Percentiles rank a stretch among this genome's conserved stretches.
phyloP scores from a whole-genome alignment of 2,888 invertebrate species.

The Acleris sparsana region DNA sequence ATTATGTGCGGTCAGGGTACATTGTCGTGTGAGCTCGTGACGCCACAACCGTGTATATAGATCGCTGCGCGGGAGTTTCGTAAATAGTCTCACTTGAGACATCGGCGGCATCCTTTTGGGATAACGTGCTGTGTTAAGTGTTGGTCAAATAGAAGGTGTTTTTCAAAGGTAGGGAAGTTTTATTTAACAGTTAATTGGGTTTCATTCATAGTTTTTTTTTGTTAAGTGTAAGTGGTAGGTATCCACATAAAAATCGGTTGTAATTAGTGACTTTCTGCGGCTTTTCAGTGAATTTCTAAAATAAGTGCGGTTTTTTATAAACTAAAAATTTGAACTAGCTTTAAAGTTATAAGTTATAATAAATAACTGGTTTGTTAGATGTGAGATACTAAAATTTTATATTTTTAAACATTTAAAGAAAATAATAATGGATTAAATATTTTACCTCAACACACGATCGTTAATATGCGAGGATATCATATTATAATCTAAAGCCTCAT shows the following conservation, averaged over 20 bases:
- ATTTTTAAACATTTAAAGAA: neutral
- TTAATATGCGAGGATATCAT: too few species aligned
- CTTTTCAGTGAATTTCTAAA: neutral
- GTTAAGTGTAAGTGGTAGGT: constrained; percentile 23
- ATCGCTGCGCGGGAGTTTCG: constrained; percentile 62
- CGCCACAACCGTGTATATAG: constrained; percentile 73
- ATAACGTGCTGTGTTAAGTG: constrained; percentile 39
- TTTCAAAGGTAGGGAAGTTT: constrained; percentile 48
- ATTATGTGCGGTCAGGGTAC: constrained; percentile 18
- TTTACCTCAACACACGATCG: too few species aligned
- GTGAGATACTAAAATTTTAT: too few species aligned
- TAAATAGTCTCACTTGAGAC: constrained; percentile 67
- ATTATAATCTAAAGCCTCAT: too few species aligned
- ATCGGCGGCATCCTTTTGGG: constrained; percentile 59
- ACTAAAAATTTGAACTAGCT: too few species aligned
- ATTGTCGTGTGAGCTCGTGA: constrained; percentile 46
- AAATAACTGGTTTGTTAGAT: too few species aligned
- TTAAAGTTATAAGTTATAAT: too few species aligned
- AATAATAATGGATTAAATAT: neutral
- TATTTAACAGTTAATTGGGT: constrained; percentile 3
- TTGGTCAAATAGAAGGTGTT: constrained; percentile 8
- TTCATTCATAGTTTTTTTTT: neutral
- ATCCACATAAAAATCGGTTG: neutral
- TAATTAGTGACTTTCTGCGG: neutral
- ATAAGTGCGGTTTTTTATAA: neutral